These are phyloP conservation scores for Balanococcus diminutus DNA, from an alignment of 2,888 invertebrate genomes.

Conservation along the genomic window DNA sequence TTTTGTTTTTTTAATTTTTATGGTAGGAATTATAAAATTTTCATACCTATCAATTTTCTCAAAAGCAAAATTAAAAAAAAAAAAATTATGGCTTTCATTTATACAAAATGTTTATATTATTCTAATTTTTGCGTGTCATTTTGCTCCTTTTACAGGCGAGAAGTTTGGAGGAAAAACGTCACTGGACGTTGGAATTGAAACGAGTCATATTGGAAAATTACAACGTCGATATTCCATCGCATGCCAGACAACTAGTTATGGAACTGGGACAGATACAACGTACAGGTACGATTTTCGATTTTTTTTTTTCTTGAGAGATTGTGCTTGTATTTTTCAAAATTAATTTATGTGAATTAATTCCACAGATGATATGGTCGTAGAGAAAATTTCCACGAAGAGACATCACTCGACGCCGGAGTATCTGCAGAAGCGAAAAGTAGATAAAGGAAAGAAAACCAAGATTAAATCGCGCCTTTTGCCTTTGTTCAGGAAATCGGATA, in stretches of 20 bases:
- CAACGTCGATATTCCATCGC: slow-evolving; percentile 89
- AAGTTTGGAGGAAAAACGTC: slow-evolving; percentile 83
- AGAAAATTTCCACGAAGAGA: slow-evolving; percentile 68
- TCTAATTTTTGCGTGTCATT: not conserved
- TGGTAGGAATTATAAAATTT: too few species aligned
- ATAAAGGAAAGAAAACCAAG: slow-evolving; percentile 71
- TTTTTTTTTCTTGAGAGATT: not conserved
- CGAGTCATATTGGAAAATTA: slow-evolving; percentile 94
- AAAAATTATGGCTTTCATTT: not conserved
- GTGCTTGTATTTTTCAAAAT: not conserved
- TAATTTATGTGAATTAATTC: slow-evolving; percentile 56
- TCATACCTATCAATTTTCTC: too few species aligned
- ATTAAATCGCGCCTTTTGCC: slow-evolving; percentile 64
- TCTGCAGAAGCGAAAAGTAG: slow-evolving; percentile 81
- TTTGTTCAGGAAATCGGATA: slow-evolving; percentile 65
- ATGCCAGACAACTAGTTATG: slow-evolving; percentile 90
- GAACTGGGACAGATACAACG: slow-evolving; percentile 77
- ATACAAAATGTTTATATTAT: not conserved
- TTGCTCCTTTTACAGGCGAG: slow-evolving; percentile 74
- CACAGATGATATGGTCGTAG: slow-evolving; percentile 69
- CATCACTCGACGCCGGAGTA: slow-evolving; percentile 88
- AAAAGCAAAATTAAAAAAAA: not conserved
- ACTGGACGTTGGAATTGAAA: slow-evolving; percentile 79
- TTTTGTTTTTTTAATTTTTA: too few species aligned
- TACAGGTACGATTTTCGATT: slow-evolving; percentile 69